Base-by-base conservation (phyloP, 2,113 vertebrate species). In the Dendropsophus ebraccatus region DNA sequence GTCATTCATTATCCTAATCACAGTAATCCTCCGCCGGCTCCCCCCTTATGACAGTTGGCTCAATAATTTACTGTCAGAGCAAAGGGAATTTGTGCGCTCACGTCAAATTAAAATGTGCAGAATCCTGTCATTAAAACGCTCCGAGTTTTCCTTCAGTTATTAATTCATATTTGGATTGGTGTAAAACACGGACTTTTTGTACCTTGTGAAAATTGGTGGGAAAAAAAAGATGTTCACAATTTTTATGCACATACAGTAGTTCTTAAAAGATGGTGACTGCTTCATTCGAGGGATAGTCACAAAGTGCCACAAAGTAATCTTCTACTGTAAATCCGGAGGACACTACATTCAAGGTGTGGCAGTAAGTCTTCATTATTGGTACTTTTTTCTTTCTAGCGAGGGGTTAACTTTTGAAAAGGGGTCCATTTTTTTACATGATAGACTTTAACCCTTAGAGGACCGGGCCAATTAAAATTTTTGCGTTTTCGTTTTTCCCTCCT, bases 1-100 rank as follows among this genome's bases (percentile, higher is more conserved):
- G 80, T 82, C 80, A 82, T 49, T 82, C 80, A 82, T 82, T 82
- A 82, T 70, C 65, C 62, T 82, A 82, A 82, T 82, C 80, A 82
- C 80, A 70, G 60, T 84, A 60, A 74, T 54, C 70, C 82, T 75
- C n/a, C 70, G n/a, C 41, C 67, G 28, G 45, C 69, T 60, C 52
- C 70, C n/a, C 49, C 35, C 70, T 84, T 81, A 60, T 82, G 80
- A 69, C 80, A 82, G 80, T 69, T 52, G 80, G 80, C 80, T 82
- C 80, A 82, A 82, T 82, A 82, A 82, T 82, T 82, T 56, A 74
- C 70, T 75, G 70, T 75, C 82, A 75, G 52, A 75, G 69, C 25
- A 84, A 84, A 84, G 70, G 70, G 52, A 84, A 84, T 84, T 74
- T 74, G 52, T 47, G 54, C 41, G 50, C 82, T 45, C 8, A 52